Evolutionary conservation across 1,140 invertebrate species (phyloP).

Genomic region (Dermatophagoides farinae): DNA sequence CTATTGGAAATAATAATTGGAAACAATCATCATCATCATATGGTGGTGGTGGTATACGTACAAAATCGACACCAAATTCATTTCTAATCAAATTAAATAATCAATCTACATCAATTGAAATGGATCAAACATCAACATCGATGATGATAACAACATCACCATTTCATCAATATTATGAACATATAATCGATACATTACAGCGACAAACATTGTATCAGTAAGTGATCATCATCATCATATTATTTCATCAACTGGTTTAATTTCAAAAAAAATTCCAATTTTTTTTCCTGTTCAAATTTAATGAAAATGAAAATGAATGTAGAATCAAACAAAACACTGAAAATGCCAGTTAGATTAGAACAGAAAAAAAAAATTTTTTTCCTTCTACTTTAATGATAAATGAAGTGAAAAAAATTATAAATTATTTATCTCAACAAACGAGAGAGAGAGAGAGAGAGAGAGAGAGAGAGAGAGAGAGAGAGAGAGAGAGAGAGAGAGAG

Average conservation of each 20-base stretch:
- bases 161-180: slow-evolving; percentile 6
- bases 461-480: no score
- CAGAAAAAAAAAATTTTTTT: not conserved
- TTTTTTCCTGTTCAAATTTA: not conserved
- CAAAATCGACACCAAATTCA: not conserved
- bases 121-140: not conserved
- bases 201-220: slow-evolving; percentile 5
- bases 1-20: not conserved
- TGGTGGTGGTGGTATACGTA: not conserved
- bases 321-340: no score
- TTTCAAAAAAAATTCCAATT: no score
- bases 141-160: not conserved
- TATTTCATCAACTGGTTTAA: not conserved
- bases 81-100: not conserved
- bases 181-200: not conserved
- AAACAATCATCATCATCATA: not conserved
- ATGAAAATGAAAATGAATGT: not conserved
- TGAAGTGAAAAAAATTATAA: no score
- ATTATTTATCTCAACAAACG: no score
- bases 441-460: no score
- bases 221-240: not conserved
- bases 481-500: no score
- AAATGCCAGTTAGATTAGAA: not conserved
- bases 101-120: not conserved
- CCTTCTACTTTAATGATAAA: not conserved